phyloP scores from a whole-genome alignment of 2,113 vertebrate species.

The Tychaedon coryphoeus region DNA sequence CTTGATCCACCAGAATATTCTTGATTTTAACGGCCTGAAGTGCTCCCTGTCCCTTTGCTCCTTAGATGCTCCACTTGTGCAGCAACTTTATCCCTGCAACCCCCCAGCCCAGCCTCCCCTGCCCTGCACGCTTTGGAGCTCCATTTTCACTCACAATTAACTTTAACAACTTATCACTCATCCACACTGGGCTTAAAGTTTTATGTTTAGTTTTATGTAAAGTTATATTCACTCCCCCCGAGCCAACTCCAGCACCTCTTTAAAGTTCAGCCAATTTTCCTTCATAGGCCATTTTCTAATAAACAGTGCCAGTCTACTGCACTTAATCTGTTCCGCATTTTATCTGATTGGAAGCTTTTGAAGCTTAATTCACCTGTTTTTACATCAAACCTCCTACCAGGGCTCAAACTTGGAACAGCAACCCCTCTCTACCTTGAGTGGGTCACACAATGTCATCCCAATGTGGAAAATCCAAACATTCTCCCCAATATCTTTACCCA shows the following conservation, averaged over 20 bases:
- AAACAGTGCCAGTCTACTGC: slow-evolving; percentile 3
- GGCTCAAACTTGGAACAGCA: neutral
- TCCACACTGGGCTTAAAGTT: slow-evolving; percentile 34
- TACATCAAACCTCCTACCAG: neutral
- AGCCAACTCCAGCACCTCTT: slow-evolving; percentile 53
- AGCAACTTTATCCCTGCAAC: neutral
- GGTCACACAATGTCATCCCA: neutral
- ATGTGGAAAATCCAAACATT: fast-evolving
- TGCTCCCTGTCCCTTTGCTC: neutral
- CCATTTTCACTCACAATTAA: slow-evolving; percentile 51
- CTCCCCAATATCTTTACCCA: fast-evolving
- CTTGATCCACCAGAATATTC: neutral
- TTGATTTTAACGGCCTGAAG: neutral
- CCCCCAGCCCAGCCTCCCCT: neutral
- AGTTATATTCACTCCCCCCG: neutral
- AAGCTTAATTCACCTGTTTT: slow-evolving; percentile 46
- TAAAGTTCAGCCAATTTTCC: slow-evolving; percentile 57
- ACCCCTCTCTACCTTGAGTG: neutral
- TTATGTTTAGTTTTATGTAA: slow-evolving; percentile 46
- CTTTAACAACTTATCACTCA: slow-evolving; percentile 66
- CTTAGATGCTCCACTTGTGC: neutral
- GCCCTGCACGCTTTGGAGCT: neutral
- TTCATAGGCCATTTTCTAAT: slow-evolving; percentile 43
- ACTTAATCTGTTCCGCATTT: slow-evolving; percentile 24
- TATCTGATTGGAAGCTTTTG: slow-evolving; percentile 18